A percentile compares a stretch with the other conserved stretches of the same genome.
phyloP scores from a whole-genome alignment of 2,797 vertebrate genomes.

The Hydrolagus colliei region DNA sequence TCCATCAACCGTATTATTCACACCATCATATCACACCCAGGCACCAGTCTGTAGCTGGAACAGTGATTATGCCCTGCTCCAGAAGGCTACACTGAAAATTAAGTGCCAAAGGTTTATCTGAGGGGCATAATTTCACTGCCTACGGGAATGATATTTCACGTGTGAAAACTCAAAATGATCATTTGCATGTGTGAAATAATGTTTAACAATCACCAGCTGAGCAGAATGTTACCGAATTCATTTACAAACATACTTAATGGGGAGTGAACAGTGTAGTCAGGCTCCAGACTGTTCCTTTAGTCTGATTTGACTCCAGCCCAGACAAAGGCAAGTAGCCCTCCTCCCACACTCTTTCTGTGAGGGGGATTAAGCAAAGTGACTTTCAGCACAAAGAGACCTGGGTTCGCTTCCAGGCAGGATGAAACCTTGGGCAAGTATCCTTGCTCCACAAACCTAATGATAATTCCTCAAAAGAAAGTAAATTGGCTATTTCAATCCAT shows the following conservation, averaged over 20 bases:
- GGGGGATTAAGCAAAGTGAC: no score
- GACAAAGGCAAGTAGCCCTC: background rate
- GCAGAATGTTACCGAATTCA: background rate
- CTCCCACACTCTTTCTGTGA: no score
- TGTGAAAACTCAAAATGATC: background rate
- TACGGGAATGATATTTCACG: background rate
- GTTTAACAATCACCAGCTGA: background rate
- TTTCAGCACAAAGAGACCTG: no score
- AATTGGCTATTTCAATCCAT: no score
- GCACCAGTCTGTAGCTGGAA: background rate
- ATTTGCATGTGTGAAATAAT: constrained; percentile 7
- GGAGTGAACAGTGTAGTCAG: background rate
- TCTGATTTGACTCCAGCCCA: background rate
- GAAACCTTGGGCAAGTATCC: no score
- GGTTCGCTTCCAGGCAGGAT: no score
- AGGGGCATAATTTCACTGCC: background rate
- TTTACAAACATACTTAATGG: background rate
- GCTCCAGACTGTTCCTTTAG: background rate
- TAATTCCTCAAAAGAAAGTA: no score
- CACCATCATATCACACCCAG: background rate
- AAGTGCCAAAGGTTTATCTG: background rate
- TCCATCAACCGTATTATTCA: no score
- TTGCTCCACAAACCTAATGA: no score
- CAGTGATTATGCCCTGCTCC: background rate
- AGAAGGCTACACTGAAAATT: background rate